Evolutionary conservation across 2,113 vertebrate species (phyloP).

Genomic region (Scomber japonicus): DNA sequence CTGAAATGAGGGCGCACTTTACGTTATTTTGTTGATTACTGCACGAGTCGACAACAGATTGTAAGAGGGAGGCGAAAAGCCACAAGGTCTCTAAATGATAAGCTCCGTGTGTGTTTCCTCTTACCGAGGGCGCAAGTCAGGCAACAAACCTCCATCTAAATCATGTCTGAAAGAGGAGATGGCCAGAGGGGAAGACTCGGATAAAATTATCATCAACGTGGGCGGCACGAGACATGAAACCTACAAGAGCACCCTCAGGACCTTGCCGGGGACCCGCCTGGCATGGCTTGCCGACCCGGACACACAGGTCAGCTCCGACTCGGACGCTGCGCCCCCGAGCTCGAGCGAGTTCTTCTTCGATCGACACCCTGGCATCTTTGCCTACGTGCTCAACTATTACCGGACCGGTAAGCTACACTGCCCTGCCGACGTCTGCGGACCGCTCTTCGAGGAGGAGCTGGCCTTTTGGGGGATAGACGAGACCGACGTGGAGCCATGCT

Average conservation of each 20-base stretch:
- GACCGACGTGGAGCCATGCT: conserved; percentile 98
- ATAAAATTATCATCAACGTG: conserved; percentile 97
- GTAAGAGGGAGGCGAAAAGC: conserved; percentile 39
- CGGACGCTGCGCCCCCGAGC: conserved; percentile 75
- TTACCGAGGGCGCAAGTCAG: conserved; percentile 98
- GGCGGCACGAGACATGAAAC: conserved; percentile 98
- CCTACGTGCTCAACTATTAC: conserved; percentile 98
- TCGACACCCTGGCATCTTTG: conserved; percentile 96
- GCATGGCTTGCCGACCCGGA: conserved; percentile 94
- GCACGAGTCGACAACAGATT: conserved; percentile 23
- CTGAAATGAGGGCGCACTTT: conserved; percentile 52
- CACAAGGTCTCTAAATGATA: conserved; percentile 87
- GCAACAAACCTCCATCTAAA: conserved; percentile 99
- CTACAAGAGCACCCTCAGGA: conserved; percentile 96
- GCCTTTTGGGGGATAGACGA: conserved; percentile 98
- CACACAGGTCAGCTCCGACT: conserved; percentile 85
- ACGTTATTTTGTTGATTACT: conserved; percentile 26
- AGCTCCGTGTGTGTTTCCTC: conserved; percentile 99
- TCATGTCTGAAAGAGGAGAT: conserved; percentile 99
- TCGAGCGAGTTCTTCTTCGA: conserved; percentile 94
- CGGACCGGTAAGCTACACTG: conserved; percentile 98
- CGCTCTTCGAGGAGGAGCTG: conserved; percentile 97
- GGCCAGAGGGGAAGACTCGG: conserved; percentile 94
- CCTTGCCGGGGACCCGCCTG: conserved; percentile 94
- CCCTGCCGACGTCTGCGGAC: conserved; percentile 96